Evolutionary conservation across 1,140 invertebrate genomes (phyloP), one percentile per base, ranked within the genome.

Genomic region (Formica exsecta): DNA sequence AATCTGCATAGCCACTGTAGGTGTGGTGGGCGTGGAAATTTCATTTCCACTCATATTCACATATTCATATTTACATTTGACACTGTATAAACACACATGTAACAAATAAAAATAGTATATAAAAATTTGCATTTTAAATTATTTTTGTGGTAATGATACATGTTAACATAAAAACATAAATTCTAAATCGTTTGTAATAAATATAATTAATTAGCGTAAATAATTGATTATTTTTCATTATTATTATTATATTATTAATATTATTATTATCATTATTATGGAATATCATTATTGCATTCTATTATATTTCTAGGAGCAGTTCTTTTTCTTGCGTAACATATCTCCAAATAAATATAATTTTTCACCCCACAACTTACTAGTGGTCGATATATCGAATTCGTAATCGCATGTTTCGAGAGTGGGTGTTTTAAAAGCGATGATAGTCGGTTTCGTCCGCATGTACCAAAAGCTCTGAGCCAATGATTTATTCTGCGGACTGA

Each of bases 391-490:
- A 41, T 0, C 22, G 41, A 95, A 92, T 25, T 96, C 93, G 51
- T 96, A 93, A 87, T 97, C 96, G 66, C 95, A 96, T 86, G 96
- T 96, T 90, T 97, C 97, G 61, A 97, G 89, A 94, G 96, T 97
- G 4, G 97, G 97, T 3, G 97, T 97, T 93, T 98, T 97, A 89
- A 98, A 98, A 1, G 97, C 97, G 57, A 98, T 98, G 65, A 98
- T 98, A 0, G 97, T 98, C 1, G 98, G 98, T 92, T 98, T 98
- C 70, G 97, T 97, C 54, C 98, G 95, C 97, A 98, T 98, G 91
- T 98, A 98, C 29, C 97, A 96, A 93, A 98, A 98, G 92, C 97
- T 97, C 91, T 98, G 97, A 1, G 97, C 97, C 70, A 98, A 93
- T 19, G 96, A 96, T 91, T 97, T 97, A 91, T 98, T 97, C 91